Conservation (phyloP, 2,888 invertebrate species). For the Dromius quadrimaculatus region DNA sequence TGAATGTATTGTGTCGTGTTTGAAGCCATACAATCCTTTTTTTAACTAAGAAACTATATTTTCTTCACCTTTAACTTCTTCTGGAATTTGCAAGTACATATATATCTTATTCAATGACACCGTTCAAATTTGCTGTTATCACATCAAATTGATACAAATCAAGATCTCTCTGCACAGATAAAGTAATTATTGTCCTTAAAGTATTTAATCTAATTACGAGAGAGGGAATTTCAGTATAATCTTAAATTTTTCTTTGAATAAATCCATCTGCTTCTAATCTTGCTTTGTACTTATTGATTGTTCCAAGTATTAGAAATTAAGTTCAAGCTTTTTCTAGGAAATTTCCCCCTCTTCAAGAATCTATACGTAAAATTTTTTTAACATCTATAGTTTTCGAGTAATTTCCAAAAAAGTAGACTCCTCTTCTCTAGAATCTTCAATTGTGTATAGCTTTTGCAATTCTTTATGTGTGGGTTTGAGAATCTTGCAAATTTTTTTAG, state of each 20-base stretch:
- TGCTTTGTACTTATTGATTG: constrained; percentile 5
- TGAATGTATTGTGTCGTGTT: background rate
- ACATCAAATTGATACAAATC: constrained; percentile 21
- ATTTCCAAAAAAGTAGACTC: too few relatives aligned
- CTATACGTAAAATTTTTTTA: too few relatives aligned
- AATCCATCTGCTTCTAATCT: constrained; percentile 24
- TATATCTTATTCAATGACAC: background rate
- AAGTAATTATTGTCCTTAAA: background rate
- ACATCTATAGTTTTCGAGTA: too few relatives aligned
- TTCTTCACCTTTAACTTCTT: background rate
- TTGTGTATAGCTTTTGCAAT: too few relatives aligned
- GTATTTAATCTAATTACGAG: constrained; percentile 12
- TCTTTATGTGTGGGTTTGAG: too few relatives aligned
- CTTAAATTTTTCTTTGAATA: background rate
- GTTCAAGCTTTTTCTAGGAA: too few relatives aligned
- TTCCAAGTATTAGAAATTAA: too few relatives aligned
- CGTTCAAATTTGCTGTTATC: constrained; percentile 18
- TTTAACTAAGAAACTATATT: background rate
- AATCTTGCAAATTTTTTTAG: too few relatives aligned
- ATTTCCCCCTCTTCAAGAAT: too few relatives aligned
- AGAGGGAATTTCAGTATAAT: constrained; percentile 7
- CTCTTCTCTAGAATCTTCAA: too few relatives aligned
- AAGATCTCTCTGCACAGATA: constrained; percentile 17
- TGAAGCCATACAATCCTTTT: background rate
- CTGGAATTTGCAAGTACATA: constrained; percentile 24